Evolutionary conservation across 2,888 invertebrate species (phyloP), one percentile per base, ranked within the genome.

Genomic region (Cryptosula pallasiana): DNA sequence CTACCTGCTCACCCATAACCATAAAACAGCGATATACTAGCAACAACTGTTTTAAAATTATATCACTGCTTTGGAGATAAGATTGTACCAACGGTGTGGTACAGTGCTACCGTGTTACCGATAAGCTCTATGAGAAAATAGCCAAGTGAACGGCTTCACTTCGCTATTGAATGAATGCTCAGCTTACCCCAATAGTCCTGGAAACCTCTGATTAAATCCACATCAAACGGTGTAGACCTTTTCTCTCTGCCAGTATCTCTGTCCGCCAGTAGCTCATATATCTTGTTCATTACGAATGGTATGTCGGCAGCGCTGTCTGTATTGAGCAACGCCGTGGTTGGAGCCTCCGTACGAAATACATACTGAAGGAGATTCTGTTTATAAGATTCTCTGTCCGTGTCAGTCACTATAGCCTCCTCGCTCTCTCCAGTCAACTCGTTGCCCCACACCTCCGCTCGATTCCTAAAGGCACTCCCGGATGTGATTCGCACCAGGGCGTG

Each of bases 151-250:
- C n/a, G n/a, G n/a, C n/a, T n/a, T n/a, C n/a, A n/a, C n/a, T n/a
- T n/a, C n/a, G n/a, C n/a, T n/a, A n/a, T n/a, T n/a, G n/a, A n/a
- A n/a, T n/a, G n/a, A n/a, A n/a, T n/a, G n/a, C 20, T 5, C 25
- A 13, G 5, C 70, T 36, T 54, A 70, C 70, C 70, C 70, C 70
- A 70, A 29, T 70, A 23, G 45, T 70, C 70, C 29, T 70, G 45
- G 23, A 70, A 54, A 23, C 70, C 70, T 70, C 70, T 9, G 34
- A 70, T 70, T 36, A 70, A 54, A 54, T 70, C 70, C 45, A 70
- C 70, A 32, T 70, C 55, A 54, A 70, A 70, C 16, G 70, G 45
- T n/a, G 70, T 25, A 5, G 36, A 54, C 27, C 55, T 9, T 54
- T 54, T 36, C 45, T 70, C 55, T 27, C 55, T 2, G 5, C 70